Conservation (phyloP, 2,888 invertebrate species). For the Litoditis marina region DNA sequence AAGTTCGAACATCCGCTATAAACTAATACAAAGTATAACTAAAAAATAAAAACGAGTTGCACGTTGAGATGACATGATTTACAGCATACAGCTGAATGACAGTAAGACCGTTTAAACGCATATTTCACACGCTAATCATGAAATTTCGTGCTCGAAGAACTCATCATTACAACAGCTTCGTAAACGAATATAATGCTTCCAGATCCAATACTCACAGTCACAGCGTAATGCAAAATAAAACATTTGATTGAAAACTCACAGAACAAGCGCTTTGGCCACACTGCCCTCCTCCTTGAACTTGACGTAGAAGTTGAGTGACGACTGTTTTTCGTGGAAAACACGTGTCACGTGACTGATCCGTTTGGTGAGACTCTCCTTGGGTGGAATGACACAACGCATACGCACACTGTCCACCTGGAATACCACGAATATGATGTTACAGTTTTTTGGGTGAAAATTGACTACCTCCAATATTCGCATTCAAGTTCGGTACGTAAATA, state of each 20-base stretch:
- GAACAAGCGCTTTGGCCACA: constrained; percentile 32
- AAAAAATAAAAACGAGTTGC: constrained; percentile 3
- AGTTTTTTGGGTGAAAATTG: not conserved
- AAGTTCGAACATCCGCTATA: not conserved
- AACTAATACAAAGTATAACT: not conserved
- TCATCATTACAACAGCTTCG: too few relatives aligned
- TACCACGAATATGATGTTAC: too few relatives aligned
- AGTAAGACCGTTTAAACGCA: too few relatives aligned
- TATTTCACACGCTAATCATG: too few relatives aligned
- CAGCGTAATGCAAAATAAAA: not conserved
- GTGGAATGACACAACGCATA: constrained; percentile 30
- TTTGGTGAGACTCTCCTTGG: constrained; percentile 28
- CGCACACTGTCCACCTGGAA: constrained; percentile 26
- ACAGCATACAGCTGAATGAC: too few relatives aligned
- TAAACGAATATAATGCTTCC: not conserved
- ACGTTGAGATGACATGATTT: too few relatives aligned
- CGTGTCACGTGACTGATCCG: constrained; percentile 28
- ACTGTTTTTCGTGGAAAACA: constrained; percentile 33
- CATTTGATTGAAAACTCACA: constrained; percentile 19
- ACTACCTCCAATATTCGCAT: too few relatives aligned
- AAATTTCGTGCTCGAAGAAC: too few relatives aligned
- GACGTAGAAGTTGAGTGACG: constrained; percentile 32
- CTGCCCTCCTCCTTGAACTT: constrained; percentile 26
- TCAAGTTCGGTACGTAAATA: too few relatives aligned
- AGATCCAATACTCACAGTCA: not conserved